phyloP scores from a whole-genome alignment of 2,113 vertebrate genomes.

The Marmota monax region DNA sequence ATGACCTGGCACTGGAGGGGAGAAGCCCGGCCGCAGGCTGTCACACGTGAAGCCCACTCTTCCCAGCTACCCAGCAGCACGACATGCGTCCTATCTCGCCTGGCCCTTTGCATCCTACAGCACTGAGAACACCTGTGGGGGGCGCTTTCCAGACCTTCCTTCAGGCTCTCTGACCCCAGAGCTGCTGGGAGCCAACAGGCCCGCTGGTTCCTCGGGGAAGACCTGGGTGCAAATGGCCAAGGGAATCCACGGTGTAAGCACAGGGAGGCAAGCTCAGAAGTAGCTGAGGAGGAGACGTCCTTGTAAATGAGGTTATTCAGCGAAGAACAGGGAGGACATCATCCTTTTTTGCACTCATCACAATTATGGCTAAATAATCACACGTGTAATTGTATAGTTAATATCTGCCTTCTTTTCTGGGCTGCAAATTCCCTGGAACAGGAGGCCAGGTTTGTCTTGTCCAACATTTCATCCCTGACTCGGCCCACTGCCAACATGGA shows the following conservation, averaged over 20 bases:
- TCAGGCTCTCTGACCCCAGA: not conserved
- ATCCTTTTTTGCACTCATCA: not conserved
- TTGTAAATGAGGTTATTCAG: not conserved
- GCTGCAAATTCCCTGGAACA: not conserved
- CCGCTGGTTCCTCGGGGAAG: not conserved
- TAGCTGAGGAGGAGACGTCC: not conserved
- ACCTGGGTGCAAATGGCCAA: not conserved
- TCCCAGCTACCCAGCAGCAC: too few relatives aligned
- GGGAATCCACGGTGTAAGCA: not conserved
- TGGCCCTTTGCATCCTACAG: too few relatives aligned
- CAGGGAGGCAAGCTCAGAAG: not conserved
- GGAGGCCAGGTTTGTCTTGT: not conserved
- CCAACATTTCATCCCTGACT: not conserved
- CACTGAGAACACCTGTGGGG: not conserved
- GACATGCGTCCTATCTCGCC: too few relatives aligned
- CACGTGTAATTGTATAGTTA: not conserved
- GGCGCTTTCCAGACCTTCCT: too few relatives aligned
- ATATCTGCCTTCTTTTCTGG: not conserved
- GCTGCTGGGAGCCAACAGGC: not conserved
- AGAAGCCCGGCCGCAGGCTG: too few relatives aligned
- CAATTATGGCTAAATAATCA: not conserved
- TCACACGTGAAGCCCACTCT: accelerated
- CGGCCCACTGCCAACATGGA: not conserved
- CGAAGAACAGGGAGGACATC: not conserved
- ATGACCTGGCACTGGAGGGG: accelerated